Conservation (phyloP, 2,888 invertebrate genomes). For the Drosophila affinis region DNA sequence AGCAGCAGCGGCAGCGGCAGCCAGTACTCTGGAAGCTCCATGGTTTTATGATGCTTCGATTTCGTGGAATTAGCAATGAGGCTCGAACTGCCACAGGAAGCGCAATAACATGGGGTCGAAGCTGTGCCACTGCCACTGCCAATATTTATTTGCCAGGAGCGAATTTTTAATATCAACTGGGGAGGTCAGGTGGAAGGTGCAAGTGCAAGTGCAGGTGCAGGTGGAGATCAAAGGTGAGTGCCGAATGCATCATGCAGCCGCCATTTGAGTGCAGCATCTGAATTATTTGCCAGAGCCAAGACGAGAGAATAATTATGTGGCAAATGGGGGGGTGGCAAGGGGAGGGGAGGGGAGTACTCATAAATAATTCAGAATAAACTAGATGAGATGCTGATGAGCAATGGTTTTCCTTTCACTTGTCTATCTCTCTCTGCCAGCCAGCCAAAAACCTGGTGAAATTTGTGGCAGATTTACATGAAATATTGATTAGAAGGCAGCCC, state of each 20-base stretch:
- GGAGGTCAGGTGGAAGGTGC: neutral
- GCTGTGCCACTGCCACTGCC: conserved; percentile 21
- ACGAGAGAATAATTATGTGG: neutral
- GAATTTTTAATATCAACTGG: conserved; percentile 57
- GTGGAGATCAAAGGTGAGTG: conserved; percentile 7
- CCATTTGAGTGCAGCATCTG: conserved; percentile 18
- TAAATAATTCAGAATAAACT: neutral
- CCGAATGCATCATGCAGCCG: conserved; percentile 21
- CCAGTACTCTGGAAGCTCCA: conserved; percentile 48
- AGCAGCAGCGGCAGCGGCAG: conserved; percentile 4
- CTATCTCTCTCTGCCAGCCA: neutral
- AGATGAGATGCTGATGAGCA: neutral
- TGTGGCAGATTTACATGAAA: conserved; percentile 22
- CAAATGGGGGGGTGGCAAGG: neutral
- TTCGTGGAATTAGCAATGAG: conserved; percentile 80
- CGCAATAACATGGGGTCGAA: conserved; percentile 6
- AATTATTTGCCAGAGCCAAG: conserved; percentile 12
- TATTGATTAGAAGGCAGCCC: neutral
- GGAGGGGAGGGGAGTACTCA: neutral
- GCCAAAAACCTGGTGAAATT: neutral
- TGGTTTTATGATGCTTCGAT: conserved; percentile 79
- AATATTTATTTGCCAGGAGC: conserved; percentile 55
- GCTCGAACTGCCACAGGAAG: conserved; percentile 33
- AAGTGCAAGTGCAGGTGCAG: no score
- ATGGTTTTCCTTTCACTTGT: neutral